Conservation (phyloP, 2,797 vertebrate genomes). For the Moxostoma hubbsi region DNA sequence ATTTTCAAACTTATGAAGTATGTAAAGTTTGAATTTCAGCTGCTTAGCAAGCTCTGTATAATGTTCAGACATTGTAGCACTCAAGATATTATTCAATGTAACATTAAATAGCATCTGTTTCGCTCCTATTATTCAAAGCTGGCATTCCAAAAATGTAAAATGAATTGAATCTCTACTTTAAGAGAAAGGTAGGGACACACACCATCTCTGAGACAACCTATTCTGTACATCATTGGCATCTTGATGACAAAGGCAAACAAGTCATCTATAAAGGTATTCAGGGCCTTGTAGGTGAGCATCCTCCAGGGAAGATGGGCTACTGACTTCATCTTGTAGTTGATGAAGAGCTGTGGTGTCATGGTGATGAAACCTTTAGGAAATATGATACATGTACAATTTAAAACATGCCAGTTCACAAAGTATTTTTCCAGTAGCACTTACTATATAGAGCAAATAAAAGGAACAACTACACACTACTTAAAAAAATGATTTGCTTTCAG, state of each 20-base stretch:
- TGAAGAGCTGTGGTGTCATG: conserved; percentile 97
- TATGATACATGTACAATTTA: not conserved
- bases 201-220: conserved; percentile 96
- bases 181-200: conserved; percentile 47
- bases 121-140: too few species aligned
- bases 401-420: not conserved
- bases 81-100: not conserved
- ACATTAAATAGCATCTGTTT: not conserved
- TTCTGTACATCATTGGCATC: conserved; percentile 99
- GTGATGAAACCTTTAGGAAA: conserved; percentile 89
- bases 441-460: not conserved
- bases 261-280: conserved; percentile 98
- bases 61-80: too few species aligned
- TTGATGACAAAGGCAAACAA: conserved; percentile 97
- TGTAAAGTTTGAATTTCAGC: too few species aligned
- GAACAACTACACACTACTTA: too few species aligned
- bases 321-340: conserved; percentile 98
- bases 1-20: too few species aligned
- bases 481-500: not conserved
- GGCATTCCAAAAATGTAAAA: too few species aligned
- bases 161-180: too few species aligned
- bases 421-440: not conserved
- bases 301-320: conserved; percentile 97
- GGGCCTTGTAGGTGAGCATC: conserved; percentile 97
- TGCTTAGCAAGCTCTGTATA: too few species aligned